Percentiles rank a stretch among this genome's conserved stretches.
Conservation (phyloP, 2,888 invertebrate species). For the Merodon equestris region DNA sequence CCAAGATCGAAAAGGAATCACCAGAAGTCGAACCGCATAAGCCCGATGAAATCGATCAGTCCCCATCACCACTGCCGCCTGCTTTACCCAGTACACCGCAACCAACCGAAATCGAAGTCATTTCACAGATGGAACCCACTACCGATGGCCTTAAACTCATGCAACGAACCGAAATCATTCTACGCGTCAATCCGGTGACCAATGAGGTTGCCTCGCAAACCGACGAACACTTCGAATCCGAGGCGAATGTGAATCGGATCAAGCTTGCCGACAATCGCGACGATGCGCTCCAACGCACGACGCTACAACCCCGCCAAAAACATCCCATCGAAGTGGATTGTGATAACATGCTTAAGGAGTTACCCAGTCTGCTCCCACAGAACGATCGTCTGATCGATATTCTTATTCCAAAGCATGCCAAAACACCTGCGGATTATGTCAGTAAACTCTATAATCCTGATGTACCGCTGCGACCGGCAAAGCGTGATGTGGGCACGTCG, state of each 20-base stretch:
- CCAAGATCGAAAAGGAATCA: conserved; percentile 29
- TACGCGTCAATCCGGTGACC: conserved; percentile 82
- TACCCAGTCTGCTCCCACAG: conserved; percentile 82
- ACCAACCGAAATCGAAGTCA: conserved; percentile 56
- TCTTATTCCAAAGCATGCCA: conserved; percentile 75
- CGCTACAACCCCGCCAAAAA: conserved; percentile 81
- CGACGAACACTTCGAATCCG: conserved; percentile 78
- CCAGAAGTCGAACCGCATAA: conserved; percentile 60
- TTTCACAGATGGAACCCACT: conserved; percentile 71
- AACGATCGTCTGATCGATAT: conserved; percentile 84
- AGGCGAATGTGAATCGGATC: conserved; percentile 72
- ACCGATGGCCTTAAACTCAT: conserved; percentile 80
- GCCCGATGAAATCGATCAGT: conserved; percentile 20
- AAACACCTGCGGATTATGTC: conserved; percentile 77
- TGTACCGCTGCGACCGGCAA: conserved; percentile 75
- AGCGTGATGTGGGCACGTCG: conserved; percentile 79
- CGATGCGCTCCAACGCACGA: conserved; percentile 72
- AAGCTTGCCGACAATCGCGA: conserved; percentile 70
- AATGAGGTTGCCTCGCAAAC: conserved; percentile 83
- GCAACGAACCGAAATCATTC: conserved; percentile 83
- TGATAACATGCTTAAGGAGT: conserved; percentile 84
- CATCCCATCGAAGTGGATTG: conserved; percentile 89
- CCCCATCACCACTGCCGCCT: conserved; percentile 52
- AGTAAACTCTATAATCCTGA: conserved; percentile 77
- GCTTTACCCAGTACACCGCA: conserved; percentile 65